phyloP scores from a whole-genome alignment of 2,888 invertebrate species.

The Apotomis capreana region DNA sequence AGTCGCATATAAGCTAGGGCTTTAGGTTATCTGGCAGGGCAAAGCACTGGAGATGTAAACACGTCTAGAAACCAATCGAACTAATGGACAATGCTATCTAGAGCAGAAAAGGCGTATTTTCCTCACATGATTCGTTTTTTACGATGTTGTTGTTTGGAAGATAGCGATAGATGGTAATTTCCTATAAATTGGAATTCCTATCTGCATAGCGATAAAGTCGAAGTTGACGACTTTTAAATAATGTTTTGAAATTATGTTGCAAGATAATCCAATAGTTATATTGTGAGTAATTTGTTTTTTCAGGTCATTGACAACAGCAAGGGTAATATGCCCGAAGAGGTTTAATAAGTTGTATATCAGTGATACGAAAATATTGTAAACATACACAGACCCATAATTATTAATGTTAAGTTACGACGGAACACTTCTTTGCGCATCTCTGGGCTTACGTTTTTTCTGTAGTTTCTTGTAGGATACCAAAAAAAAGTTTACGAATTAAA shows the following conservation, averaged over 20 bases:
- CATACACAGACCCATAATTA: no score
- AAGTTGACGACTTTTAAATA: background rate
- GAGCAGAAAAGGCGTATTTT: conserved; percentile 7
- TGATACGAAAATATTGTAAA: no score
- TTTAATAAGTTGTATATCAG: no score
- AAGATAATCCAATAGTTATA: background rate
- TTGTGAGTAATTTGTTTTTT: background rate
- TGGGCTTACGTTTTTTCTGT: no score
- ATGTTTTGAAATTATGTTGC: conserved; percentile 9
- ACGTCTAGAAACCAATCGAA: conserved; percentile 16
- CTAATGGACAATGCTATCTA: conserved; percentile 5
- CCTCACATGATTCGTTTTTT: background rate
- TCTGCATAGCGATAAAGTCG: background rate
- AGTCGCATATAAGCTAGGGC: conserved; percentile 24
- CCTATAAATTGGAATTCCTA: background rate
- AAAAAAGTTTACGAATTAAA: no score
- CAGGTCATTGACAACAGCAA: background rate
- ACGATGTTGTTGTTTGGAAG: background rate
- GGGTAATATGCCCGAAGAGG: no score
- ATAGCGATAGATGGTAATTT: background rate
- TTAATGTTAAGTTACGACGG: no score
- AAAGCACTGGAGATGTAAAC: conserved; percentile 19
- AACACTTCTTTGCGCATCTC: no score
- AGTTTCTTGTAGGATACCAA: no score
- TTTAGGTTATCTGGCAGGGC: conserved; percentile 22